These are phyloP conservation scores for Hypercompe scribonia DNA, from an alignment of 2,888 invertebrate genomes.

Conservation along the genomic window DNA sequence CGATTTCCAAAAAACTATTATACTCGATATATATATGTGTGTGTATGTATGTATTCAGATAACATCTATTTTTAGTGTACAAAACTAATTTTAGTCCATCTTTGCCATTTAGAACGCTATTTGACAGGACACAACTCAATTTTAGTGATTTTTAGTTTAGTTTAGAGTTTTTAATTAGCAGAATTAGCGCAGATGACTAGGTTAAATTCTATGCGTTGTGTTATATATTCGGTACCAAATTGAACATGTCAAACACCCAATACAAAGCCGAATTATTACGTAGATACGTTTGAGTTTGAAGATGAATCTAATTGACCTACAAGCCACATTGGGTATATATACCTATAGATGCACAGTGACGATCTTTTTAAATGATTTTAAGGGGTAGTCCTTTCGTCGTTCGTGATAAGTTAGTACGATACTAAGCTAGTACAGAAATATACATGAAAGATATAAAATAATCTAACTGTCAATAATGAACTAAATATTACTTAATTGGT, in stretches of 20 bases:
- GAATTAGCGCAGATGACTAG: not conserved
- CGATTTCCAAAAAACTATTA: too few species aligned
- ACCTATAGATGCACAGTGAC: constrained; percentile 42
- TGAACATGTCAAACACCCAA: constrained; percentile 8
- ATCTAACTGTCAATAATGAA: too few species aligned
- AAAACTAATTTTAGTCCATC: too few species aligned
- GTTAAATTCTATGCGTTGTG: not conserved
- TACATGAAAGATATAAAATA: not conserved
- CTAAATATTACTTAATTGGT: not conserved
- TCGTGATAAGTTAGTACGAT: not conserved
- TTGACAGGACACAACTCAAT: too few species aligned
- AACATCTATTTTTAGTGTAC: too few species aligned
- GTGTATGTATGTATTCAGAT: too few species aligned
- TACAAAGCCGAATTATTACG: constrained; percentile 23
- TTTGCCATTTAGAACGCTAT: too few species aligned
- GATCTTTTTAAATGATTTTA: constrained; percentile 23
- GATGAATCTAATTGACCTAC: constrained; percentile 78
- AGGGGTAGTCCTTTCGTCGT: not conserved
- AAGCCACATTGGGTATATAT: constrained; percentile 73
- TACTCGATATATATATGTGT: too few species aligned
- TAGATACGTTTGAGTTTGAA: constrained; percentile 35
- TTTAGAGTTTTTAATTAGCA: too few species aligned
- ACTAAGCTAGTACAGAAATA: not conserved
- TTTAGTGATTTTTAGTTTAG: too few species aligned
- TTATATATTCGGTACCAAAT: not conserved